Evolutionary conservation across 2,888 invertebrate species (phyloP).

Genomic region (Nemapogon koenigi): DNA sequence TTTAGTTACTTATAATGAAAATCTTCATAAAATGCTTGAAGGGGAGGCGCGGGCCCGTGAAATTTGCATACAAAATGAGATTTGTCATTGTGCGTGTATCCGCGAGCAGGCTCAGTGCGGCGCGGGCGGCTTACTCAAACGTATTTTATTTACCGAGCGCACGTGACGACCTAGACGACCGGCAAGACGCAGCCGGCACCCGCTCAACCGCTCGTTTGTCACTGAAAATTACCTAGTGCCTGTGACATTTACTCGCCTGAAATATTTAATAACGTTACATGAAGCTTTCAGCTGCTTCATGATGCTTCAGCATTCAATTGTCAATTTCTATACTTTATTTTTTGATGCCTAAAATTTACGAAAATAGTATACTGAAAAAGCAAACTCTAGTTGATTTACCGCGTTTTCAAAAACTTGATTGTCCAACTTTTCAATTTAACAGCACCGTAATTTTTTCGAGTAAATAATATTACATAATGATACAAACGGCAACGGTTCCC

Average conservation of each 20-base stretch:
- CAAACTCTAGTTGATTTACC: too few relatives aligned
- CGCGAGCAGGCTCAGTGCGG: conserved; percentile 20
- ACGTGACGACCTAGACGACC: conserved; percentile 37
- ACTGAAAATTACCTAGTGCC: conserved; percentile 34
- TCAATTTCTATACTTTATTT: too few relatives aligned
- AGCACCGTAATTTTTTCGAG: too few relatives aligned
- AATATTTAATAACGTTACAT: conserved; percentile 28
- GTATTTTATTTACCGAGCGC: conserved; percentile 46
- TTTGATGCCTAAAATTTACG: too few relatives aligned
- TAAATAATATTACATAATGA: too few relatives aligned
- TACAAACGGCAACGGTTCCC: too few relatives aligned
- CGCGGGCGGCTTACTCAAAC: conserved; percentile 27
- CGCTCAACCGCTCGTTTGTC: conserved; percentile 47
- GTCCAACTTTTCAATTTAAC: too few relatives aligned
- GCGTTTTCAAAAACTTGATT: too few relatives aligned
- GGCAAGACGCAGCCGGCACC: conserved; percentile 31
- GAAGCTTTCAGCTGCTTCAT: too few relatives aligned
- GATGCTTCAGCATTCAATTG: too few relatives aligned
- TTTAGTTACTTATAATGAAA: too few relatives aligned
- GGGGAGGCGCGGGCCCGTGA: conserved; percentile 2
- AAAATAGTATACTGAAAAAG: too few relatives aligned
- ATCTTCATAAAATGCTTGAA: conserved; percentile 2
- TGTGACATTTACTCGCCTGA: conserved; percentile 28
- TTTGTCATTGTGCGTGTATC: conserved; percentile 37
- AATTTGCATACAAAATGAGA: conserved; percentile 45